These are phyloP conservation scores for Leptopilina syphax DNA, from an alignment of 2,888 invertebrate species.

Conservation along the genomic window DNA sequence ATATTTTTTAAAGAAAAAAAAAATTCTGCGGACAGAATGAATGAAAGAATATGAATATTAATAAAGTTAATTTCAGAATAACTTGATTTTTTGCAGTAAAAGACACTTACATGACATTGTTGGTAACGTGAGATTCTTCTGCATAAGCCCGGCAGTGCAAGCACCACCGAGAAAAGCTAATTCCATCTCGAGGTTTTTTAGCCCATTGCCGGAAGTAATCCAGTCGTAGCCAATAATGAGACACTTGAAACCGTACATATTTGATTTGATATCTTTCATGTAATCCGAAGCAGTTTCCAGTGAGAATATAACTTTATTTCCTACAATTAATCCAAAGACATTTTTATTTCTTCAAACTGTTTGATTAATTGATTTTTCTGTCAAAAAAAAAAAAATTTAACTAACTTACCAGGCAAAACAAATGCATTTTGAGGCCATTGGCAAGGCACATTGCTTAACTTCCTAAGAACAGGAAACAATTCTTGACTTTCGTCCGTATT, in stretches of 20 bases:
- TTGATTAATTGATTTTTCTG: neutral
- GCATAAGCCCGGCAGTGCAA: conserved; percentile 93
- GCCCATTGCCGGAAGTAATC: conserved; percentile 79
- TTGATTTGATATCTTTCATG: conserved; percentile 91
- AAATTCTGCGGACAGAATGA: no score
- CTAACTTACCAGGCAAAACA: conserved; percentile 84
- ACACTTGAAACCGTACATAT: conserved; percentile 89
- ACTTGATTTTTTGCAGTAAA: conserved; percentile 18
- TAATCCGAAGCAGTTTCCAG: conserved; percentile 97
- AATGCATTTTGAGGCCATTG: conserved; percentile 94
- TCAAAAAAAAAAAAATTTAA: neutral
- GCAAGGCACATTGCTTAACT: conserved; percentile 80
- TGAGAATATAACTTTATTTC: conserved; percentile 96
- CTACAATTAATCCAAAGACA: conserved; percentile 75
- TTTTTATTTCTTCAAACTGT: conserved; percentile 12
- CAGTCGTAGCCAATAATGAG: conserved; percentile 90
- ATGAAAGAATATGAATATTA: no score
- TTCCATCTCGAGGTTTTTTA: conserved; percentile 91
- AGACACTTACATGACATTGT: conserved; percentile 78
- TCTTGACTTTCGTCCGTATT: conserved; percentile 71
- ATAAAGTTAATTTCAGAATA: no score
- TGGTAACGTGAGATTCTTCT: conserved; percentile 86
- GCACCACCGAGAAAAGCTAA: conserved; percentile 93
- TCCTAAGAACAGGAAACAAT: conserved; percentile 83
- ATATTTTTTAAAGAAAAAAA: no score